These are phyloP conservation scores for Grammomys surdaster DNA, from an alignment of 2,113 vertebrate species.

Conservation along the genomic window DNA sequence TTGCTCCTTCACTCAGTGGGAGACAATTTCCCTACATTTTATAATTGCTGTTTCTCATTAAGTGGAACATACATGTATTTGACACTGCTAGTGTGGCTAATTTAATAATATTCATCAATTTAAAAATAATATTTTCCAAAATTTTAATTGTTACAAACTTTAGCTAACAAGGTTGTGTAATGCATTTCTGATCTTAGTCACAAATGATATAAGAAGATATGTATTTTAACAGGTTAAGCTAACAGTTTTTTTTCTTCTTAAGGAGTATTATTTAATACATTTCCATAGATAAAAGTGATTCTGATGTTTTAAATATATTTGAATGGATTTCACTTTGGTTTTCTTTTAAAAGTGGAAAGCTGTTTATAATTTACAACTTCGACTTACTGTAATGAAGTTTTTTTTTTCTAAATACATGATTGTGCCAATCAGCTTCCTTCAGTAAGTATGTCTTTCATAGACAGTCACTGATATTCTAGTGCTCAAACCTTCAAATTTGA, in stretches of 20 bases:
- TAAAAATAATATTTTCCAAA: conserved; percentile 24
- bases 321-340: conserved; percentile 21
- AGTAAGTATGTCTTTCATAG: background rate
- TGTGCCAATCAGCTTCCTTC: background rate
- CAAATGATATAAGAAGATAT: background rate
- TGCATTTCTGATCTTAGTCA: background rate
- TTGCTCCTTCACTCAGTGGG: conserved; percentile 75
- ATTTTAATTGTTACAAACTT: background rate
- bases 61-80: conserved; percentile 86
- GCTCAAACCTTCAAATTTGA: background rate
- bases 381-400: background rate
- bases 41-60: conserved; percentile 81
- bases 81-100: background rate
- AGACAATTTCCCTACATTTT: conserved; percentile 77
- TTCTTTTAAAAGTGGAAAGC: background rate
- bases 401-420: background rate
- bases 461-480: background rate
- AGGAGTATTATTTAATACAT: background rate
- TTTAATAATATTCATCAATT: background rate
- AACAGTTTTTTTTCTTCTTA: conserved; percentile 46
- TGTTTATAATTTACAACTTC: conserved; percentile 36
- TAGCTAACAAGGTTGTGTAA: background rate
- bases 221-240: background rate
- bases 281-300: background rate
- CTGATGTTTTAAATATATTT: background rate